Conservation (phyloP, 2,888 invertebrate genomes). For the Augochlorella aurata region DNA sequence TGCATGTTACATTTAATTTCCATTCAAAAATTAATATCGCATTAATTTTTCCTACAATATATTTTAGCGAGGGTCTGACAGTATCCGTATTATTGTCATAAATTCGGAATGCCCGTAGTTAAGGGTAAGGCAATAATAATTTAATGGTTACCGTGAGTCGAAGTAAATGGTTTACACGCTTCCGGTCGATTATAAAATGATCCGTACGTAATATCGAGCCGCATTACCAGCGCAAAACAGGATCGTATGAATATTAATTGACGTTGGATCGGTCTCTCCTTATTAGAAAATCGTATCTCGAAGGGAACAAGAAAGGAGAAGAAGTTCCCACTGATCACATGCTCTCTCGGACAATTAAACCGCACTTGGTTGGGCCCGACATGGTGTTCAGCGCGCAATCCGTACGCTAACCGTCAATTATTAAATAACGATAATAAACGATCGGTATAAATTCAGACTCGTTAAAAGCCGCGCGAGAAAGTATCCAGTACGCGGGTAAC, state of each 20-base stretch:
- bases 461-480: slow-evolving; percentile 51
- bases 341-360: slow-evolving; percentile 39
- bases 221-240: background rate
- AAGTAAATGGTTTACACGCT: background rate
- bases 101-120: too few relatives aligned
- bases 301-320: slow-evolving; percentile 11
- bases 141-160: background rate
- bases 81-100: too few relatives aligned
- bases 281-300: slow-evolving; percentile 32
- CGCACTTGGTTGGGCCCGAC: slow-evolving; percentile 7
- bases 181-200: slow-evolving; percentile 2
- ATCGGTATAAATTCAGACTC: slow-evolving; percentile 55
- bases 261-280: background rate
- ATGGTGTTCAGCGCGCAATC: slow-evolving; percentile 26
- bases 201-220: background rate
- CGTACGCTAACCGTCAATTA: slow-evolving; percentile 43
- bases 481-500: slow-evolving; percentile 32
- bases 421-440: slow-evolving; percentile 55
- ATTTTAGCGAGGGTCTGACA: too few relatives aligned
- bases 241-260: slow-evolving; percentile 18
- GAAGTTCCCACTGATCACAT: slow-evolving; percentile 27
- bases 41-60: too few relatives aligned
- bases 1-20: too few relatives aligned
- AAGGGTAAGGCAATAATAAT: background rate
- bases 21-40: too few relatives aligned